Base-by-base conservation (phyloP, 2,888 invertebrate genomes). In the Xylota sylvarum region DNA sequence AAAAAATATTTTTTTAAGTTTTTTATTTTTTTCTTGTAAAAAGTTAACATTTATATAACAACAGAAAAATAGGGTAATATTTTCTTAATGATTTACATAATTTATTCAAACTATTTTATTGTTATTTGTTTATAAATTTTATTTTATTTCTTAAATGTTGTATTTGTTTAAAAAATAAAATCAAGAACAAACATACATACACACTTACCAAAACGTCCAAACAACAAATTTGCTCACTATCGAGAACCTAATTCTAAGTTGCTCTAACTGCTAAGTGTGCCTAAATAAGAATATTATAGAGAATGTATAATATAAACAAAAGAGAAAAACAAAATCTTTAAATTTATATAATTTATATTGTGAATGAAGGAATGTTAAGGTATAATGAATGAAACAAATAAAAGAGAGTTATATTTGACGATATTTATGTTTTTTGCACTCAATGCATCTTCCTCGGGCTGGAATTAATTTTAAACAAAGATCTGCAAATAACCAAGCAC, bases 141-240 rank as follows among this genome's bases (percentile, higher is more conserved):
- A 14, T 58, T 35, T 46, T 76, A 7, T 55, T 64, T 76, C 35
- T 50, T 76, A n/a, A 32, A 35, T 62, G 12, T 27, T 69, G 10
- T 43, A 17, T 37, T 17, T 17, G 10, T 40, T 52, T 23, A 30
- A 43, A 17, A 1, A 2, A n/a, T n/a, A 58, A 17, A 50, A 58
- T 60, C 14, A 5, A 48, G 4, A 35, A 9, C 27, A 69, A 30
- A 9, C 7, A 46, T 27, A 50, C 7, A 50, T 4, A 81, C 67
- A 77, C 64, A 65, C 70, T 60, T 78, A 78, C 52, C 37, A 70
- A 81, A 76, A 81, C 80, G 85, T 81, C 85, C 85, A 76, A 76
- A 23, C 23, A 23, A 23, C 23, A 76, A 32, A 72, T 30, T 81
- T 81, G 81, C 81, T 81, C 81, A 85, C 76, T 85, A 60, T 60